Percentiles rank a stretch among this genome's conserved stretches.
These are phyloP conservation scores for Cyrtorhinus lividipennis DNA, from an alignment of 1,140 invertebrate species.

Conservation along the genomic window DNA sequence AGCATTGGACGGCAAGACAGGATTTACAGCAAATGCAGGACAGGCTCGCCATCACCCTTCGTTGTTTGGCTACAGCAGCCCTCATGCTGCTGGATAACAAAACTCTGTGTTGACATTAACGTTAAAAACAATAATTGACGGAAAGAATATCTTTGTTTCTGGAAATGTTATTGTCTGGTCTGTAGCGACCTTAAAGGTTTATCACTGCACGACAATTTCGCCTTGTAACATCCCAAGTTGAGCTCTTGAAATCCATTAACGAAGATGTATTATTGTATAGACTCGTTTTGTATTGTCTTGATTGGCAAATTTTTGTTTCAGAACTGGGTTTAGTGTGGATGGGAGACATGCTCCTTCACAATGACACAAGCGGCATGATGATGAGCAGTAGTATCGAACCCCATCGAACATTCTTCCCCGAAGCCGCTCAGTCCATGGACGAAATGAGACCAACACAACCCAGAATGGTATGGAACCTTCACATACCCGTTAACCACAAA, in stretches of 20 bases:
- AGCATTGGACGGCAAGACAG: too few relatives aligned
- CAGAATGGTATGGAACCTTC: too few relatives aligned
- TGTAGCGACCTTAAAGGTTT: background rate
- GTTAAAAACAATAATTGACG: background rate
- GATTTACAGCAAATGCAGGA: too few relatives aligned
- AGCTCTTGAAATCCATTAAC: too few relatives aligned
- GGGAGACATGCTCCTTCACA: constrained; percentile 42
- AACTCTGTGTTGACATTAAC: too few relatives aligned
- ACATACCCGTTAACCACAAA: too few relatives aligned
- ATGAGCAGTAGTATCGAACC: constrained; percentile 17
- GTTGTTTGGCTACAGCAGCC: too few relatives aligned
- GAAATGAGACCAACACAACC: constrained; percentile 40
- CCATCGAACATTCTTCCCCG: constrained; percentile 36
- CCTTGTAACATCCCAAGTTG: too few relatives aligned
- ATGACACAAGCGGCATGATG: constrained; percentile 30
- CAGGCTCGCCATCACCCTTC: too few relatives aligned
- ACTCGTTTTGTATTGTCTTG: background rate
- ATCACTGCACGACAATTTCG: background rate
- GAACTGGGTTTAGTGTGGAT: constrained; percentile 60
- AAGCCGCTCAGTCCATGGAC: constrained; percentile 35
- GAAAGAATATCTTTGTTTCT: background rate
- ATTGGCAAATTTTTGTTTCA: constrained; percentile 15
- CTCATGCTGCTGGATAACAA: too few relatives aligned
- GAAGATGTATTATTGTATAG: too few relatives aligned
- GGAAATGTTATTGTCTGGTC: background rate